phyloP scores from a whole-genome alignment of 2,888 invertebrate species.

The Tenthredo livida region DNA sequence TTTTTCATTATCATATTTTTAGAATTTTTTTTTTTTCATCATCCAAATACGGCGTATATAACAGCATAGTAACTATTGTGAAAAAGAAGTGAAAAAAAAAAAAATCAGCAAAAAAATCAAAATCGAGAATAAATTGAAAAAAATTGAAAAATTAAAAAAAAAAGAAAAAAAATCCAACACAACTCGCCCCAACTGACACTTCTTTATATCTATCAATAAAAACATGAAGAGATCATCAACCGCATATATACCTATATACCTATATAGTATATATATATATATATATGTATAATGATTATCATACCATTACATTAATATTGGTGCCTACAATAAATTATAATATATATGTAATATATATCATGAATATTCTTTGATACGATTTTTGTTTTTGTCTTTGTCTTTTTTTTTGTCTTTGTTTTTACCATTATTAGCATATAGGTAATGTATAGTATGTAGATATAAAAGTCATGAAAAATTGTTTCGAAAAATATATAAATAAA shows the following conservation, averaged over 20 bases:
- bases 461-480: background rate
- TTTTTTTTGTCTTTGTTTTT: too few species aligned
- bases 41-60: background rate
- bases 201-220: conserved; percentile 42
- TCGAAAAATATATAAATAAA: background rate
- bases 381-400: background rate
- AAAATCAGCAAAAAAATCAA: background rate
- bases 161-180: conserved; percentile 54
- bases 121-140: background rate
- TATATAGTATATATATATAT: background rate
- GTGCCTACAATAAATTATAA: background rate
- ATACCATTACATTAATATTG: conserved; percentile 3
- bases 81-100: background rate
- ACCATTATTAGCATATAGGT: background rate
- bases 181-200: conserved; percentile 72
- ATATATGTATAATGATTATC: conserved; percentile 10
- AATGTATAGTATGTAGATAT: background rate
- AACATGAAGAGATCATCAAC: background rate
- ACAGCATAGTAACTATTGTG: too few species aligned
- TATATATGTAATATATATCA: background rate
- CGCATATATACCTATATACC: background rate
- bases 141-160: background rate
- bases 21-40: background rate
- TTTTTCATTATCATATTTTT: background rate
- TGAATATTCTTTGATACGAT: background rate